Base-by-base conservation (phyloP, 2,888 invertebrate genomes). In the Microchrysa polita region DNA sequence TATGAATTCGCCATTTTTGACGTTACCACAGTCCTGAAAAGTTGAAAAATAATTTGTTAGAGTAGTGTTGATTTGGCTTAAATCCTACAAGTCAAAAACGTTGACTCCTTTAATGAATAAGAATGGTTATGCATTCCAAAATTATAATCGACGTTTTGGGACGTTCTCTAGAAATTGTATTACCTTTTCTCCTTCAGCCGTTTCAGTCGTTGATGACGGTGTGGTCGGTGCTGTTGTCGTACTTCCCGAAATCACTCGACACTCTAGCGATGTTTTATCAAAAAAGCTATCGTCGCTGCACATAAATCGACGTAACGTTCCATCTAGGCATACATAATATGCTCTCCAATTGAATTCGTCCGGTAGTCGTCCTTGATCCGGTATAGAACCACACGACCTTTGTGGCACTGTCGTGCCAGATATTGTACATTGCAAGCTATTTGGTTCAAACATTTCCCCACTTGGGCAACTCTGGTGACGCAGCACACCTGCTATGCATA, bases 21-120 rank as follows among this genome's bases (percentile, higher is more conserved):
- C 9, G 5, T 55, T 40, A 18, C 69, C 69, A 16, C 67, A 67
- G 20, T 20, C 16, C 53, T 53, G 9, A 52, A 67, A 60, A 40
- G n/a, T n/a, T n/a, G n/a, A n/a, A 34, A n/a, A n/a, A n/a, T n/a
- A n/a, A n/a, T n/a, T n/a, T n/a, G n/a, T n/a, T n/a, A n/a, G n/a
- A n/a, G n/a, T n/a, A n/a, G n/a, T n/a, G n/a, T n/a, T n/a, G n/a
- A n/a, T n/a, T n/a, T n/a, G n/a, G n/a, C n/a, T n/a, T n/a, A n/a
- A n/a, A n/a, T n/a, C n/a, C n/a, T n/a, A n/a, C n/a, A n/a, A n/a
- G n/a, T n/a, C n/a, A n/a, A 18, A 14, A 14, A 53, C 16, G 7
- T 53, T 53, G 53, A 53, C 18, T 53, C 1, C 1, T 53, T n/a
- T n/a, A n/a, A 5, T 1, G 22, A 20, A 57, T 42, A 42, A 12